Evolutionary conservation across 2,888 invertebrate genomes (phyloP), one percentile per base, ranked within the genome.

Genomic region (Lordiphosa fenestrarum): DNA sequence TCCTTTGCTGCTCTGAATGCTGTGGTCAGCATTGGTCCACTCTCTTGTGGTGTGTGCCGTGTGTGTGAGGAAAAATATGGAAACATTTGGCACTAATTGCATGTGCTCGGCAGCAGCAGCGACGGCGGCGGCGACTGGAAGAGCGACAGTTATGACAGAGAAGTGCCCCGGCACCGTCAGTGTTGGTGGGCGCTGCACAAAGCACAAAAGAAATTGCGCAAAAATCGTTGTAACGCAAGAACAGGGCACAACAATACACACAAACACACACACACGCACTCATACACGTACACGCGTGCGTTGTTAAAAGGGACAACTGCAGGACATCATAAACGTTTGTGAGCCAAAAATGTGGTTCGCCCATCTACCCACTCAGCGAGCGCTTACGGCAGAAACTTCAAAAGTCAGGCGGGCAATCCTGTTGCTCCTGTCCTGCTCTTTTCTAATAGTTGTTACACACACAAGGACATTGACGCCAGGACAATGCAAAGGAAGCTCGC

Each of bases 61-160:
- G 42, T 61, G 62, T 63, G 59, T 62, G 71, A 68, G 69, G 69
- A 83, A 80, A 84, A 85, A 86, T 86, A 86, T 86, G 86, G 86
- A 87, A 87, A 87, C 86, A 87, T 87, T 87, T 87, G 86, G 85
- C 86, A 87, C 86, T 87, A 87, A 87, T 87, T 87, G 87, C 87
- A 81, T 83, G 68, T 80, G 81, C 84, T 81, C 73, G 73, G 63
- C 59, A 69, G 67, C 62, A 65, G 56, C 46, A 58, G 44, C 55
- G 46, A 46, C 21, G 40, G 36, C 69, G 50, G 65, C 42, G 19
- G 38, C 48, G 15, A 39, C 49, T 58, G 75, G 68, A 66, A 72
- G 71, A 74, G 84, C 80, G 80, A 78, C 75, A 82, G 80, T 78
- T 82, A 84, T 82, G 80, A 84, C 80, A 82, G 80, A 44, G 30